Evolutionary conservation across 2,797 vertebrate genomes (phyloP), one percentile per base, ranked within the genome.

Genomic region (Leptodactylus fallax): DNA sequence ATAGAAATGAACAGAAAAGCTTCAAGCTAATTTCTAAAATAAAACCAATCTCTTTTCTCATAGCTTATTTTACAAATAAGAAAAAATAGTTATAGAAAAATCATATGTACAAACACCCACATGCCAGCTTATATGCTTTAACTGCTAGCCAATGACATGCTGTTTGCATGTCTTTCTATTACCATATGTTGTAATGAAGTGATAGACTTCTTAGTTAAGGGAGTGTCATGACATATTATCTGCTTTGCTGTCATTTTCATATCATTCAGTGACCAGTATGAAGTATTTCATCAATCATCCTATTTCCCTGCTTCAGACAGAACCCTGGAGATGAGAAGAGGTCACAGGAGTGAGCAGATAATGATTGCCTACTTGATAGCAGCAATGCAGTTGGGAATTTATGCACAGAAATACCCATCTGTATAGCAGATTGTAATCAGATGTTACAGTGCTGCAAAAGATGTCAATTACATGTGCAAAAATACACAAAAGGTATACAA

Each of bases 1-100:
- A 63, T 87, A 77, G 16, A 76, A 85, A 84, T 76, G 53, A 76
- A 45, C 56, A 85, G 13, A 27, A 69, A 86, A 65, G 49, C 51
- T 55, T 55, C 56, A 19, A 78, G 72, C 58, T 78, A 53, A 51
- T 78, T 77, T 77, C 63, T 23, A 60, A 58, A 76, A 45, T 45
- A 76, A 85, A 61, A 85, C 58, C 36, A 80, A 14, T 21, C 10
- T 61, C 61, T 61, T 80, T n/a, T 60, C 3, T n/a, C 6, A 60
- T 0, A 3, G 3, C 14, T 17, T 58, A 14, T 58, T 27, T 13
- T 47, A 5, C 1, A 21, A 47, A 71, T 7, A 6, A 27, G 12
- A 14, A 71, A 56, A 19, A 2, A 21, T n/a, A 7, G 21, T 16
- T 21, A 21, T 47, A 4, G 25, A 74, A n/a, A 21, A 74, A 4